Percentiles rank a stretch among this genome's conserved stretches.
Conservation (phyloP, 64 coral and sea anemone species). For the Stichodactyla helianthus region DNA sequence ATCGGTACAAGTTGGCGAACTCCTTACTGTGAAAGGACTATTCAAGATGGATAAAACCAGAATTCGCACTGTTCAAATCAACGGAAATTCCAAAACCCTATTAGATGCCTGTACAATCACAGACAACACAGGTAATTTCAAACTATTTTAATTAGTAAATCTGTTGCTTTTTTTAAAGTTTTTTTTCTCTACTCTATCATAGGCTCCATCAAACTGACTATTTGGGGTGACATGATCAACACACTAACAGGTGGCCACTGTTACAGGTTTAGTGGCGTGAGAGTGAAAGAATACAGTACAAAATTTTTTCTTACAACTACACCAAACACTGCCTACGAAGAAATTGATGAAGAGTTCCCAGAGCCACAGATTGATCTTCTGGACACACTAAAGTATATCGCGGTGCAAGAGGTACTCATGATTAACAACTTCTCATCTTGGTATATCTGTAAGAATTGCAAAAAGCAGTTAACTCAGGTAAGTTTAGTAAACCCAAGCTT, state of each 20-base stretch:
- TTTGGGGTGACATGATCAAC: background rate
- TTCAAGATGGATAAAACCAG: background rate
- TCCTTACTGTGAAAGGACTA: background rate
- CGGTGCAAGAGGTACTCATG: background rate
- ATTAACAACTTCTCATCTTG: slow-evolving; percentile 1
- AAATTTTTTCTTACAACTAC: background rate
- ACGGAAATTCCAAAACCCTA: background rate
- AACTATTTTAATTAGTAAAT: background rate
- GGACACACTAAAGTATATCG: background rate
- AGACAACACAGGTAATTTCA: background rate
- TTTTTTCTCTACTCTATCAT: background rate
- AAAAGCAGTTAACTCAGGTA: slow-evolving; percentile 1
- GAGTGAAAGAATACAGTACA: background rate
- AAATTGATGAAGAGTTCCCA: background rate
- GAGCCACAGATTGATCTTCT: background rate
- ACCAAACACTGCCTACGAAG: background rate
- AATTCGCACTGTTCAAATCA: background rate
- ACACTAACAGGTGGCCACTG: background rate
- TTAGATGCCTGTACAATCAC: background rate
- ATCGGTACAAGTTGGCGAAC: background rate
- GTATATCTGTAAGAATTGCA: background rate
- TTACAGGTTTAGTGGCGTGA: background rate
- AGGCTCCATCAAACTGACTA: background rate
- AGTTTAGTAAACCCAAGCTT: background rate
- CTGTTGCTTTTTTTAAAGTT: background rate